These are phyloP conservation scores for Chlamydotis undulata DNA, from an alignment of 2,113 vertebrate species.

Conservation along the genomic window DNA sequence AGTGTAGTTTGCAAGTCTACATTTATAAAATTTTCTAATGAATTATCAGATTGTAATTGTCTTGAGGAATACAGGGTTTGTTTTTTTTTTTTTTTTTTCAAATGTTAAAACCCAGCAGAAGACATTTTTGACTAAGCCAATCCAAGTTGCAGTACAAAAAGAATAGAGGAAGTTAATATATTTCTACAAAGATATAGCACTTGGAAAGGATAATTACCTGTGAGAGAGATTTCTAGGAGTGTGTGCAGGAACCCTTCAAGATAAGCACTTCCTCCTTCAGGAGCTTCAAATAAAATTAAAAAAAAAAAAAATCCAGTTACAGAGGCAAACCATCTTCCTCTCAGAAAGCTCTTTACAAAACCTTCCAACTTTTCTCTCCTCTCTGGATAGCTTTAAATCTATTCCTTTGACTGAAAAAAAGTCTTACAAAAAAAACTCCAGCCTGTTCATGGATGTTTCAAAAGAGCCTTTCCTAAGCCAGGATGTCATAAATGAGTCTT, in stretches of 20 bases:
- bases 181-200: not conserved
- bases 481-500: not conserved
- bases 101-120: not conserved
- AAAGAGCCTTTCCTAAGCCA: not conserved
- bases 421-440: not conserved
- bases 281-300: not conserved
- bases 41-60: not conserved
- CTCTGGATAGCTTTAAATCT: not conserved
- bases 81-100: not conserved
- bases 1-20: not conserved
- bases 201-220: not conserved
- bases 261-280: conserved; percentile 11
- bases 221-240: not conserved
- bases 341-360: conserved; percentile 21
- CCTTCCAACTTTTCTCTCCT: not conserved
- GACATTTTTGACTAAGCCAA: not conserved
- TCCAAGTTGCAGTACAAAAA: not conserved
- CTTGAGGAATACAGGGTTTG: not conserved
- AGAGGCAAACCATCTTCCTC: not conserved
- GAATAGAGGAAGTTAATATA: not conserved
- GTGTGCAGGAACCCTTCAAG: not conserved
- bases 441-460: not conserved
- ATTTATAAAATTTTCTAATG: not conserved
- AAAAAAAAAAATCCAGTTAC: not conserved
- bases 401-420: not conserved